A percentile compares a stretch with the other conserved stretches of the same genome.
These are phyloP conservation scores for Drosophila stalkeri DNA, from an alignment of 2,888 invertebrate genomes.

Conservation along the genomic window DNA sequence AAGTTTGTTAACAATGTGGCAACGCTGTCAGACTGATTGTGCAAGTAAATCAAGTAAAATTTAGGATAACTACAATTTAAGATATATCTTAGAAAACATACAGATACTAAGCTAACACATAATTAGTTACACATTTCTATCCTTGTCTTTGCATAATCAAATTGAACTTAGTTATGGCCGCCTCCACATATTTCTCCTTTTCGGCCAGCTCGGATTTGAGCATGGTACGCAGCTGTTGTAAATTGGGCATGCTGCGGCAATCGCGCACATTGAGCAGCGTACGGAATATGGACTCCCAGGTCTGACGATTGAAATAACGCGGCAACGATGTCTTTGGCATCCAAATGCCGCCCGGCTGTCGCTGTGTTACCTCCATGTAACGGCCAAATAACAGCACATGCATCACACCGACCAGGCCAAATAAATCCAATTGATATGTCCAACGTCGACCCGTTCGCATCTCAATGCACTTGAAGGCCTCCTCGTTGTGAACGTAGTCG, in stretches of 20 bases:
- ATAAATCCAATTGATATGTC: conserved; percentile 97
- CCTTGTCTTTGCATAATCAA: conserved; percentile 58
- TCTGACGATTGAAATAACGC: conserved; percentile 88
- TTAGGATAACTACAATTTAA: conserved; percentile 4
- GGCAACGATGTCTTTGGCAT: conserved; percentile 82
- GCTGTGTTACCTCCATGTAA: conserved; percentile 93
- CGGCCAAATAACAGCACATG: conserved; percentile 94
- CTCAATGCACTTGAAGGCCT: conserved; percentile 93
- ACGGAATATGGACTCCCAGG: conserved; percentile 93
- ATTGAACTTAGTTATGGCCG: conserved; percentile 83
- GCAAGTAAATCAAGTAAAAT: not conserved
- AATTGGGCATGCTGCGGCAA: conserved; percentile 91
- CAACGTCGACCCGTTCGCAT: conserved; percentile 96
- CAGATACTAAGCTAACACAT: not conserved
- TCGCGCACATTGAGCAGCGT: conserved; percentile 92
- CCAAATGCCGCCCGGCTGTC: conserved; percentile 77
- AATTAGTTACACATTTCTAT: not conserved
- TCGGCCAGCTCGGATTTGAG: conserved; percentile 82
- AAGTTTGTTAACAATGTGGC: not conserved
- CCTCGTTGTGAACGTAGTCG: conserved; percentile 87
- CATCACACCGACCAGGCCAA: conserved; percentile 94
- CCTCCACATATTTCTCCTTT: conserved; percentile 79
- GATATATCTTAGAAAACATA: not conserved
- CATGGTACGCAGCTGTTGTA: conserved; percentile 85
- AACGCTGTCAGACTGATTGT: not conserved